Evolutionary conservation across 2,888 invertebrate genomes (phyloP).

Genomic region (Atrina japonica): DNA sequence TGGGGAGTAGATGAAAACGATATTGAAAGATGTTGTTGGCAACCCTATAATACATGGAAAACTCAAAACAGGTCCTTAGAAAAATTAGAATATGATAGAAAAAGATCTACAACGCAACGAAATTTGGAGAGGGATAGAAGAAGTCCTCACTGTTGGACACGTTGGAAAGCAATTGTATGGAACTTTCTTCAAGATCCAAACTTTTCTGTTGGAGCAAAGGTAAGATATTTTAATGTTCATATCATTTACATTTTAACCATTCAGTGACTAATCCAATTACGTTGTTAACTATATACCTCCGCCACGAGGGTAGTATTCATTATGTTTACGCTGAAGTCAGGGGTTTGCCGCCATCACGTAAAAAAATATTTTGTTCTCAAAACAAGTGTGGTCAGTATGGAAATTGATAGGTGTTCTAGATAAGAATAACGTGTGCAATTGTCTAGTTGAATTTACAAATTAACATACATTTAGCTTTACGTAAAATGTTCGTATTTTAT

Average conservation of each 20-base stretch:
- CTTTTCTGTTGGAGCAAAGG: slow-evolving; percentile 72
- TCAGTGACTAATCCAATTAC: too few species aligned
- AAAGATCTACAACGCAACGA: slow-evolving; percentile 69
- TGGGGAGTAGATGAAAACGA: slow-evolving; percentile 77
- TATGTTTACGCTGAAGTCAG: too few species aligned
- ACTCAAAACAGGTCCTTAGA: slow-evolving; percentile 73
- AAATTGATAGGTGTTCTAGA: too few species aligned
- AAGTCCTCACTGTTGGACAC: slow-evolving; percentile 64
- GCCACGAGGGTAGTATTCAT: too few species aligned
- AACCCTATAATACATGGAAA: slow-evolving; percentile 77
- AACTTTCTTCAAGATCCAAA: slow-evolving; percentile 74
- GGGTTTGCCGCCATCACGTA: too few species aligned
- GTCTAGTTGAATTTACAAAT: too few species aligned
- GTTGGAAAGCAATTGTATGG: slow-evolving; percentile 66
- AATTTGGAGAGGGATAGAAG: slow-evolving; percentile 58
- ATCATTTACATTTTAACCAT: background rate
- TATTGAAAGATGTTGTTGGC: slow-evolving; percentile 78
- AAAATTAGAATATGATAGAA: slow-evolving; percentile 73
- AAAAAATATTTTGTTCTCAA: too few species aligned
- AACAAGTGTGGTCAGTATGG: too few species aligned
- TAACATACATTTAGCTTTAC: too few species aligned
- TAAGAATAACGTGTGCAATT: too few species aligned
- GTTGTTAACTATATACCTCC: too few species aligned
- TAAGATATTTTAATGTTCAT: slow-evolving; percentile 35
- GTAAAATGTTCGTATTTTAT: too few species aligned